Evolutionary conservation across 2,113 vertebrate genomes (phyloP).

Genomic region (Eudyptes chrysolophus): DNA sequence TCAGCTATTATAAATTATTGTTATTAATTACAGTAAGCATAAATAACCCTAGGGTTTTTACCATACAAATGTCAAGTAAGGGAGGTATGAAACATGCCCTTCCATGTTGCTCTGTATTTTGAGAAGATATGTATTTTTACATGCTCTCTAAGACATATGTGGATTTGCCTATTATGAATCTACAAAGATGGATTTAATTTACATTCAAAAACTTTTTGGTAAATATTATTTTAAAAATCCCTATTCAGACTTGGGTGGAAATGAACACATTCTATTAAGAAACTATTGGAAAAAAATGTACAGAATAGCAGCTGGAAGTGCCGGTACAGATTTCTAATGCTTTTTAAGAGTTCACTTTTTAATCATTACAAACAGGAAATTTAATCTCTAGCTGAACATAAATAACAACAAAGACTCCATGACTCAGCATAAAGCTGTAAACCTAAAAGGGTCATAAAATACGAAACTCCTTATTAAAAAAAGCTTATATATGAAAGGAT

Average conservation of each 20-base stretch:
- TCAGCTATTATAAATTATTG: neutral
- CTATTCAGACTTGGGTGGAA: neutral
- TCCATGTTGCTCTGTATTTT: neutral
- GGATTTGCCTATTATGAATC: neutral
- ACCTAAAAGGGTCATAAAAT: neutral
- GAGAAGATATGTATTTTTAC: fast-evolving
- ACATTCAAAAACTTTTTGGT: fast-evolving
- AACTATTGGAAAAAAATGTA: neutral
- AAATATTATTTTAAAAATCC: neutral
- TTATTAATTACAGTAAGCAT: neutral
- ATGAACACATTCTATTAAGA: neutral
- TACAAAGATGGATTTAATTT: neutral
- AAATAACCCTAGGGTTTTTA: neutral
- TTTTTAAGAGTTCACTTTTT: neutral
- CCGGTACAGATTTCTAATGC: neutral
- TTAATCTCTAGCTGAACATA: neutral
- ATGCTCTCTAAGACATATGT: neutral
- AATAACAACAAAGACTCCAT: neutral
- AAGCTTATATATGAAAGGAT: neutral
- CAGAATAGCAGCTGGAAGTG: neutral
- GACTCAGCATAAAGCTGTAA: neutral
- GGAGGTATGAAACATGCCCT: neutral
- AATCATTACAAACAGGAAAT: neutral
- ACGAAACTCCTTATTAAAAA: neutral
- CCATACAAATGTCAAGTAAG: neutral